These are phyloP conservation scores for Plagiodera versicolora DNA, from an alignment of 2,888 invertebrate genomes.

Conservation along the genomic window DNA sequence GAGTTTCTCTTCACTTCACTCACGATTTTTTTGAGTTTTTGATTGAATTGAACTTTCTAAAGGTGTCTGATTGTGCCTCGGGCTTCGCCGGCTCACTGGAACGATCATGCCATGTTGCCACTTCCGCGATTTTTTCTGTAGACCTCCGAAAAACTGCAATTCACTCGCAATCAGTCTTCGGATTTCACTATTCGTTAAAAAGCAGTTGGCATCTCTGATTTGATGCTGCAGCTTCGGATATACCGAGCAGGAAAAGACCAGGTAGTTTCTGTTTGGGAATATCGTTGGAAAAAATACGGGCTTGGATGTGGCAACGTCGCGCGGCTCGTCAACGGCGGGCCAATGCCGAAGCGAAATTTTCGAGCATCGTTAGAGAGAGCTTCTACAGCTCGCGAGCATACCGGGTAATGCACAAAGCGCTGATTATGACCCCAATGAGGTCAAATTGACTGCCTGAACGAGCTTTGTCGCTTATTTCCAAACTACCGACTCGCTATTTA, in stretches of 20 bases:
- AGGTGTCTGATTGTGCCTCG: constrained; percentile 37
- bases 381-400: constrained; percentile 8
- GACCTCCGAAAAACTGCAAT: neutral
- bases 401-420: constrained; percentile 42
- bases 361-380: constrained; percentile 9
- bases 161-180: too few relatives aligned
- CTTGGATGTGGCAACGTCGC: constrained; percentile 6
- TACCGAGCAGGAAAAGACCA: too few relatives aligned
- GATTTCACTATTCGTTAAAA: too few relatives aligned
- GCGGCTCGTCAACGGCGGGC: constrained; percentile 18
- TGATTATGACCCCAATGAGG: constrained; percentile 41
- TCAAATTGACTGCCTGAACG: constrained; percentile 41
- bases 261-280: too few relatives aligned
- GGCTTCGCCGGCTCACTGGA: constrained; percentile 35
- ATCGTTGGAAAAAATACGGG: too few relatives aligned
- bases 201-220: too few relatives aligned
- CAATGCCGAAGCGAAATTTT: constrained; percentile 2
- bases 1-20: too few relatives aligned
- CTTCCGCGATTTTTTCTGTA: neutral
- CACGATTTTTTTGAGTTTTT: neutral
- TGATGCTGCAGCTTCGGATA: too few relatives aligned
- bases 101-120: constrained; percentile 6
- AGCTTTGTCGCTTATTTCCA: constrained; percentile 33
- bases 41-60: constrained; percentile 36
- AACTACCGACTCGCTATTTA: constrained; percentile 28